phyloP scores from a whole-genome alignment of 2,888 invertebrate genomes.

The Cinara cedri region DNA sequence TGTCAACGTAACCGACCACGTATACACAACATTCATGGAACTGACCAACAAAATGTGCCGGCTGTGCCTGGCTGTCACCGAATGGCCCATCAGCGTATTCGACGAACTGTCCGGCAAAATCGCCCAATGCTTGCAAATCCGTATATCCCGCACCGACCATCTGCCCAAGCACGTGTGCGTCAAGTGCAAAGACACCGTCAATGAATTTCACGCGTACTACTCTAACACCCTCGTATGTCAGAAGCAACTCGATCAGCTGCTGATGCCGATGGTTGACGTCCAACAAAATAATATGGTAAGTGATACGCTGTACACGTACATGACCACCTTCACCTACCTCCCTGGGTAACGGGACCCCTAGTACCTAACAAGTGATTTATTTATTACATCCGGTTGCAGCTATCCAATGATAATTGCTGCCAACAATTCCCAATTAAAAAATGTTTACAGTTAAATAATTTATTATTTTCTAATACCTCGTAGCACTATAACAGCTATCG shows the following conservation, averaged over 20 bases:
- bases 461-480: too few species aligned
- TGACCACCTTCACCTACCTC: too few species aligned
- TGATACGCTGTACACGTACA: neutral
- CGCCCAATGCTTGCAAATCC: slow-evolving; percentile 38
- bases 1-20: slow-evolving; percentile 27
- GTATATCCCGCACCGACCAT: slow-evolving; percentile 44
- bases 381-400: too few species aligned
- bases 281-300: slow-evolving; percentile 46
- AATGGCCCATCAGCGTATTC: slow-evolving; percentile 47
- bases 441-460: too few species aligned
- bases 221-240: slow-evolving; percentile 41
- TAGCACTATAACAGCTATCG: too few species aligned
- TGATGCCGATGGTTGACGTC: slow-evolving; percentile 26
- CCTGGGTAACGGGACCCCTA: too few species aligned
- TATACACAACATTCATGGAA: neutral
- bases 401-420: too few species aligned
- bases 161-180: slow-evolving; percentile 50
- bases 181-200: slow-evolving; percentile 48
- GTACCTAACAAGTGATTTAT: too few species aligned
- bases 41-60: slow-evolving; percentile 51
- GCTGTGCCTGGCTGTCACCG: slow-evolving; percentile 32
- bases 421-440: too few species aligned
- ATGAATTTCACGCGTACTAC: slow-evolving; percentile 42
- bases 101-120: slow-evolving; percentile 42
- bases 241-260: slow-evolving; percentile 46